These are phyloP conservation scores for Eurystomus glaucurus DNA, from an alignment of 2,797 vertebrate genomes.

Conservation along the genomic window DNA sequence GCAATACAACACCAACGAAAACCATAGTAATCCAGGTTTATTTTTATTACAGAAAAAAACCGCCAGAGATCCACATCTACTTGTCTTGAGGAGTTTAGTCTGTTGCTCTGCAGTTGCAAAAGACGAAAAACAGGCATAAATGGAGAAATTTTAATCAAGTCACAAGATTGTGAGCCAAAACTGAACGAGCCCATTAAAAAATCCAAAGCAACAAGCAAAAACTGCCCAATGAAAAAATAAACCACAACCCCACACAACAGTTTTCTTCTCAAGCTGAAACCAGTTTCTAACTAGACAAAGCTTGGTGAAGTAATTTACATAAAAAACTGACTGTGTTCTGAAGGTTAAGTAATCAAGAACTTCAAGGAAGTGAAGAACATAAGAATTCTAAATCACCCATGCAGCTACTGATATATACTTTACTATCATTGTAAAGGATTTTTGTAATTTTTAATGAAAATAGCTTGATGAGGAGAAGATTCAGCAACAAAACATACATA, in stretches of 20 bases:
- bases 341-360: neutral
- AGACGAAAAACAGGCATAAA: neutral
- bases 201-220: neutral
- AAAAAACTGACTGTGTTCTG: neutral
- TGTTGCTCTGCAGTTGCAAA: neutral
- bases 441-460: neutral
- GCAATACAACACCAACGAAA: neutral
- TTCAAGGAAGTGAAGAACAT: neutral
- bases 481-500: neutral
- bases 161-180: neutral
- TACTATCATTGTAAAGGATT: neutral
- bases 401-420: neutral
- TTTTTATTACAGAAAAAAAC: neutral
- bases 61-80: neutral
- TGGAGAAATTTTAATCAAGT: neutral
- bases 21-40: neutral
- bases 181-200: neutral
- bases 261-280: neutral
- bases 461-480: neutral
- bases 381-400: neutral
- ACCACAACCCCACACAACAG: neutral
- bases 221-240: rapidly evolving
- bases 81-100: neutral
- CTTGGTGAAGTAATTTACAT: neutral
- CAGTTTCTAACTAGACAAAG: neutral